Evolutionary conservation across 2,888 invertebrate species (phyloP), one percentile per base, ranked within the genome.

Genomic region (Macrosoma leucophasiata): DNA sequence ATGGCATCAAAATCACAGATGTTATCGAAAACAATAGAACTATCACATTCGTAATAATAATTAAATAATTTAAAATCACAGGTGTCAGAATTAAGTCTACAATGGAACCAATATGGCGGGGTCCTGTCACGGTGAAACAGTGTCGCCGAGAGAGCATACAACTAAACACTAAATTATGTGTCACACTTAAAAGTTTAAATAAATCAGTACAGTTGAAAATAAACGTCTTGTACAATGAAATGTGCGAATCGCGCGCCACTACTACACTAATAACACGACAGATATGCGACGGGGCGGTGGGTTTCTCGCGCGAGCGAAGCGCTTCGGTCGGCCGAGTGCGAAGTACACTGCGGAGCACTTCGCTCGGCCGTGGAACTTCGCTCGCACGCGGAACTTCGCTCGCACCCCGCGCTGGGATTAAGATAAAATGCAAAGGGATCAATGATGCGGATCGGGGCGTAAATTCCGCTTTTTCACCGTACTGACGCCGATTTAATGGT

Each of bases 401-500:
- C 30, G 32, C 37, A 28, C 14, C 4, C 31, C 30, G 34, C 24
- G 21, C 10, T 14, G 11, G 18, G 24, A 44, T 26, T 15, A 48
- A 46, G 43, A 49, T 43, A 50, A 48, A 40, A 46, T 51, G 52
- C 23, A 41, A 41, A 33, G 43, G 45, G 48, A 39, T 48, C 45
- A 46, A 32, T 36, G 33, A 39, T 37, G 30, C 46, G 26, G 52
- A 50, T 48, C 55, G 54, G 50, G 46, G 54, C 51, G 49, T 46
- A 40, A 32, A 47, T 41, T 60, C 76, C 75, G 73, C 74, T 67
- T 62, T 68, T 69, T 66, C 70, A 68, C 76, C 60, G 77, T 79
- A 81, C 81, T 79, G 81, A 81, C 52, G 56, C 58, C 57, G 54
- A 46, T 68, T 57, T 77, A 78, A 77, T 73, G 78, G 89, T 89